phyloP scores from a whole-genome alignment of 2,888 invertebrate species.

The Polia nebulosa region DNA sequence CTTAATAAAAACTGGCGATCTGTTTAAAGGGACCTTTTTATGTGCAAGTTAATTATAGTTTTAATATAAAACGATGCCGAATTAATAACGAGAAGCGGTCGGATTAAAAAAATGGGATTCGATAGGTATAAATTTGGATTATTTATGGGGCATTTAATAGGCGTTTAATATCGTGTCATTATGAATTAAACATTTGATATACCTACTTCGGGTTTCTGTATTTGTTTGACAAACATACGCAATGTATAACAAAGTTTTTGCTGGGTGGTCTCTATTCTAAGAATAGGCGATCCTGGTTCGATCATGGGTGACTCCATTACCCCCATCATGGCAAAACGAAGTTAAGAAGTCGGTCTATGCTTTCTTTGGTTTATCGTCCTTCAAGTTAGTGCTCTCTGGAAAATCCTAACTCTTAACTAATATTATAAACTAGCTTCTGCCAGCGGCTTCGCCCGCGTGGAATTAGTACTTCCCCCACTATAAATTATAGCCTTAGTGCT shows the following conservation, averaged over 20 bases:
- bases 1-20: conserved; percentile 83
- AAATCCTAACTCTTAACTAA: too few species aligned
- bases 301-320: not conserved
- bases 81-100: conserved; percentile 85
- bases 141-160: conserved; percentile 85
- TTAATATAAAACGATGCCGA: conserved; percentile 87
- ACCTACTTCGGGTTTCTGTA: conserved; percentile 21
- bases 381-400: not conserved
- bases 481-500: too few species aligned
- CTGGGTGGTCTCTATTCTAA: conserved; percentile 41
- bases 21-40: conserved; percentile 83
- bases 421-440: too few species aligned
- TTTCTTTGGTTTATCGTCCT: not conserved
- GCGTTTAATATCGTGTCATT: conserved; percentile 80
- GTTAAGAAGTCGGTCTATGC: not conserved
- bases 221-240: conserved; percentile 6
- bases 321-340: not conserved
- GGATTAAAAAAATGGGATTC: conserved; percentile 86
- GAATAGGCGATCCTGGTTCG: conserved; percentile 9
- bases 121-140: conserved; percentile 87
- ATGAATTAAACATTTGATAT: conserved; percentile 64
- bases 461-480: too few species aligned
- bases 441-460: too few species aligned
- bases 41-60: conserved; percentile 88
- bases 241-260: conserved; percentile 15